Conservation (phyloP, 30 jellyfish, hydroid and myxozoan species). For the Turritopsis rubra region DNA sequence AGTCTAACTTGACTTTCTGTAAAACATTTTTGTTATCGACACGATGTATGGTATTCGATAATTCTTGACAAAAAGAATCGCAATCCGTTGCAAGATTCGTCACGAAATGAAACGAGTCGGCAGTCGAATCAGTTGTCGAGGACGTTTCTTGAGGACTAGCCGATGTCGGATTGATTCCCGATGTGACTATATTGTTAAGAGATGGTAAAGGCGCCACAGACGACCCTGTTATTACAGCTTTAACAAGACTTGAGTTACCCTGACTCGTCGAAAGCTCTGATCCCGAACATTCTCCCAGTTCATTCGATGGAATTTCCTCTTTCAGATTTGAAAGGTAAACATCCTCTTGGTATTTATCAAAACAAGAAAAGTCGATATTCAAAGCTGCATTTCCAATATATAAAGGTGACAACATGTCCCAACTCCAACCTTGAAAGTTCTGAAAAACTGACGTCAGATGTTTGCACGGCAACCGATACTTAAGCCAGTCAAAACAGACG, state of each 20-base stretch:
- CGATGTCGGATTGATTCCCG: background rate
- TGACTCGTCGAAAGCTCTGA: background rate
- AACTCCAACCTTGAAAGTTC: constrained; percentile 25
- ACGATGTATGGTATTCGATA: constrained; percentile 14
- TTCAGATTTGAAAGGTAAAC: background rate
- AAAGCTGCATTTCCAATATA: constrained; percentile 28
- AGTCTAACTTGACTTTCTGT: constrained; percentile 33
- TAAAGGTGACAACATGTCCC: constrained; percentile 28
- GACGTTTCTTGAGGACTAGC: background rate
- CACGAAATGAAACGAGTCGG: background rate
- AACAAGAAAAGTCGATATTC: constrained; percentile 30
- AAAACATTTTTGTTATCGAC: constrained; percentile 23
- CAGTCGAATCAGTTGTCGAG: background rate
- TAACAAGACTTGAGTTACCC: background rate
- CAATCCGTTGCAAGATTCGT: constrained; percentile 13
- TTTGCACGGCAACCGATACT: constrained; percentile 31
- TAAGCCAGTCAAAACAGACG: constrained; percentile 32
- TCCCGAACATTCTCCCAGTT: background rate
- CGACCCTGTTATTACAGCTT: background rate
- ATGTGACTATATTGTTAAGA: background rate
- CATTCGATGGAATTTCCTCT: background rate
- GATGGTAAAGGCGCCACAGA: background rate
- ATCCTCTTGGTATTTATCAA: constrained; percentile 31
- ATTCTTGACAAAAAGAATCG: constrained; percentile 11
- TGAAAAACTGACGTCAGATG: constrained; percentile 30